Base-by-base conservation (phyloP, 2,888 invertebrate genomes). In the Drosophila niveifrons region DNA sequence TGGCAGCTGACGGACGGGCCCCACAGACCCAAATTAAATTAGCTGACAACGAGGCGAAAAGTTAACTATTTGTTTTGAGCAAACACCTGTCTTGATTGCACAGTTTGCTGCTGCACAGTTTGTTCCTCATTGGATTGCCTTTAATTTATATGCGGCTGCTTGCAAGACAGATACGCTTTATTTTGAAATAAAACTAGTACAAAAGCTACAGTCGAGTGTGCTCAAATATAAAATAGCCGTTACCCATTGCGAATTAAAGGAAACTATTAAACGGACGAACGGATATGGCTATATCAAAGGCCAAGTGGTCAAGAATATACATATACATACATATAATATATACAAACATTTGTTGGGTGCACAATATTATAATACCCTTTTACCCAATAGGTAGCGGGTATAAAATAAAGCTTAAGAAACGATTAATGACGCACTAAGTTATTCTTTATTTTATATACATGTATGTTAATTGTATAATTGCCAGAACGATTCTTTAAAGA, bases 81-180 rank as follows among this genome's bases (percentile, higher is more conserved):
- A 80, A 80, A 80, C 80, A 83, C 81, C 84, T 80, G 80, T 62
- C 67, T 55, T 18, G 18, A 8, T 47, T 56, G 68, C 55, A 72
- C 47, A 51, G 43, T 43, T 53, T 4, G 1, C 7, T 39, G 59
- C 18, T 36, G 51, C 13, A 71, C n/a, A n/a, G n/a, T n/a, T n/a
- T n/a, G 58, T 75, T 80, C 48, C 55, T 36, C 41, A 23, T 50
- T 46, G 56, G 3, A 29, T 34, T 46, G 2, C 0, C 6, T 39
- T 39, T 18, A 3, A 44, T 44, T 18, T 31, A 29, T 11, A 7
- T 15, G 10, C 6, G 11, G 50, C 3, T 41, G 7, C 7, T 51
- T 17, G 8, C 29, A 13, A 39, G 3, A n/a, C 36, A 36, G 31
- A 31, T 31, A 3, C 31, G 31, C 3, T 31, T 10, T 0, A 10